phyloP scores from a whole-genome alignment of 2,797 vertebrate genomes.

The Sciaenops ocellatus region DNA sequence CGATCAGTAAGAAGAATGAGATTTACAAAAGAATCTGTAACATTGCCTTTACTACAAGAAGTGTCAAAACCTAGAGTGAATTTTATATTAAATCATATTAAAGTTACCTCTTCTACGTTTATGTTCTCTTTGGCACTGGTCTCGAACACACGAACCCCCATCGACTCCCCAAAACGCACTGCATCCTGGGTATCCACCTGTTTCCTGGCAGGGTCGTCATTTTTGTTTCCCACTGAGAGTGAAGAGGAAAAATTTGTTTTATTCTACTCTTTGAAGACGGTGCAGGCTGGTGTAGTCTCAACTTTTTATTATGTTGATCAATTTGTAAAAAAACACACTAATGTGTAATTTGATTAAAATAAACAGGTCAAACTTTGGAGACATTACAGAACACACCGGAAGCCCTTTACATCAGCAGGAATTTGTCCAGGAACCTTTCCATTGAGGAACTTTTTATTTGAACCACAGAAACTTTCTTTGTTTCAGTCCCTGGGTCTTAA shows the following conservation, averaged over 20 bases:
- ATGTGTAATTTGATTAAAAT: no score
- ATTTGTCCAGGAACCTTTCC: not conserved
- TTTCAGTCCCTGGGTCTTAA: not conserved
- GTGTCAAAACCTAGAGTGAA: not conserved
- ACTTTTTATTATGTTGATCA: not conserved
- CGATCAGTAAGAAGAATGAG: not conserved
- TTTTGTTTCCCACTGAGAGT: conserved; percentile 89
- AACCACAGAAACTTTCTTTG: no score
- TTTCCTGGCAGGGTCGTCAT: conserved; percentile 85
- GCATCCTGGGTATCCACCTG: conserved; percentile 87
- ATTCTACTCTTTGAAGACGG: not conserved
- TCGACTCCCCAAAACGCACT: conserved; percentile 84
- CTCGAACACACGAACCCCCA: conserved; percentile 88
- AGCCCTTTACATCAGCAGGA: not conserved
- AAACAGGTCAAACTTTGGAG: no score
- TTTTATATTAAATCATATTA: not conserved
- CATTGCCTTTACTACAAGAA: not conserved
- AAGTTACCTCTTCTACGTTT: conserved; percentile 89
- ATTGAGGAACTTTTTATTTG: not conserved
- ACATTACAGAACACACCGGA: not conserved
- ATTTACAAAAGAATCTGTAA: not conserved
- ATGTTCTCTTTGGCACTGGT: conserved; percentile 92
- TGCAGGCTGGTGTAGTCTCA: not conserved
- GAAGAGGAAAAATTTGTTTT: not conserved
- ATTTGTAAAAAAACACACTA: not conserved